Evolutionary conservation across 2,113 vertebrate genomes (phyloP).

Genomic region (Clarias batrachus): DNA sequence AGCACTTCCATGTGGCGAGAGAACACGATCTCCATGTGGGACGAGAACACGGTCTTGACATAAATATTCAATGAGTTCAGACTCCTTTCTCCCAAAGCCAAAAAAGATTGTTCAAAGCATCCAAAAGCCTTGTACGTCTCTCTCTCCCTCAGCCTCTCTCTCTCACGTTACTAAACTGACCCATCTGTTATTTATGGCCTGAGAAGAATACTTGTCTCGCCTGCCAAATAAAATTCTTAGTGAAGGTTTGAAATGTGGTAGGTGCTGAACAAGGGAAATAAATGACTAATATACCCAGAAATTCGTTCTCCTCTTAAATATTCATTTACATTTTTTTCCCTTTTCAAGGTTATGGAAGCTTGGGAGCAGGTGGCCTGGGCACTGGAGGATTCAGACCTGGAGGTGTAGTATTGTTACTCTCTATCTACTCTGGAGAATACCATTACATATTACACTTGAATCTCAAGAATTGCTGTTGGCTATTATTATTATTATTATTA

Average conservation of each 20-base stretch:
- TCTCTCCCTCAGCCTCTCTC: not conserved
- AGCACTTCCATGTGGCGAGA: constrained; percentile 37
- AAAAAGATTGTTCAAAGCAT: constrained; percentile 32
- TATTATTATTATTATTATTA: not conserved
- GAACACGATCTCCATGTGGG: constrained; percentile 37
- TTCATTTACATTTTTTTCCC: not conserved
- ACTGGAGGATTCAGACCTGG: constrained; percentile 52
- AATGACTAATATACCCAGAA: constrained; percentile 14
- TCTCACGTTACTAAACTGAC: constrained; percentile 46
- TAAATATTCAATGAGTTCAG: constrained; percentile 40
- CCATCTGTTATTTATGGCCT: constrained; percentile 57
- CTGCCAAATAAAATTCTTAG: constrained; percentile 28
- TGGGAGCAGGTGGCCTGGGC: constrained; percentile 63
- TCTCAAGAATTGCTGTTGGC: not conserved
- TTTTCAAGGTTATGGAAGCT: constrained; percentile 68
- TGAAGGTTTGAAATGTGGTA: not conserved
- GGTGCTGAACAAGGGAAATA: not conserved
- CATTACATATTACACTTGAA: not conserved
- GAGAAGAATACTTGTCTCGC: not conserved
- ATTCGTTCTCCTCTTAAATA: not conserved
- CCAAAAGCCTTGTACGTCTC: constrained; percentile 1
- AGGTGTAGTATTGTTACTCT: constrained; percentile 35
- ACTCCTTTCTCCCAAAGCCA: constrained; percentile 37
- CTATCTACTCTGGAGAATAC: not conserved
- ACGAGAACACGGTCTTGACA: constrained; percentile 34